Evolutionary conservation across 1,140 invertebrate species (phyloP).

Genomic region (Drosophila ironensis): DNA sequence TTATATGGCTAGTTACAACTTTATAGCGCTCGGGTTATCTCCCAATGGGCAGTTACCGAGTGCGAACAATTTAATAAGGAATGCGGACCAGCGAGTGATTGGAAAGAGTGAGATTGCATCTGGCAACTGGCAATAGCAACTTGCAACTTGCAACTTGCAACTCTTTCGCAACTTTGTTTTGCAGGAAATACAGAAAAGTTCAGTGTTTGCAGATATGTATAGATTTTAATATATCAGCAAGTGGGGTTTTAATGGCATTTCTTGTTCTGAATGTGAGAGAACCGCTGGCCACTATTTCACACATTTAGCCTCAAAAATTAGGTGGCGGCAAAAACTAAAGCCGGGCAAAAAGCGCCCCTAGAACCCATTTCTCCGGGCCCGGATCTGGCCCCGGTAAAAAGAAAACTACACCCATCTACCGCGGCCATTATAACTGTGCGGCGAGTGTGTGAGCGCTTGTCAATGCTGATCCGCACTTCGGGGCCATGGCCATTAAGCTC

Average conservation of each 20-base stretch:
- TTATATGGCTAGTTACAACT: conserved; percentile 69
- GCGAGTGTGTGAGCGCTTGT: conserved; percentile 5
- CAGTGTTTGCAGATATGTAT: too few relatives aligned
- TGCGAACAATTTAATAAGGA: conserved; percentile 58
- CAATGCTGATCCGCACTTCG: conserved; percentile 5
- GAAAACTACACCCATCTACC: conserved; percentile 32
- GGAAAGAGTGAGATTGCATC: conserved; percentile 17
- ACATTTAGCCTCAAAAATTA: conserved; percentile 40
- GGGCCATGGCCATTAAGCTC: conserved; percentile 59
- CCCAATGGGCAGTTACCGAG: conserved; percentile 31
- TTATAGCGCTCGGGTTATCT: conserved; percentile 60
- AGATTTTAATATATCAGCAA: too few relatives aligned
- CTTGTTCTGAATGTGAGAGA: conserved; percentile 29
- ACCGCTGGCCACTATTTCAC: conserved; percentile 52
- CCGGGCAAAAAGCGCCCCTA: conserved; percentile 26
- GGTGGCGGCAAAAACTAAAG: neutral
- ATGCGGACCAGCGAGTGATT: conserved; percentile 32
- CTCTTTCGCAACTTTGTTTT: too few relatives aligned
- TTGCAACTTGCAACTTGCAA: neutral
- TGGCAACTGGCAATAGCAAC: neutral
- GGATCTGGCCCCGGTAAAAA: conserved; percentile 31
- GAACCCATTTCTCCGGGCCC: conserved; percentile 47
- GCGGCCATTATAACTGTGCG: conserved; percentile 71
- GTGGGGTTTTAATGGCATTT: conserved; percentile 3
- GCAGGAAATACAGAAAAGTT: too few relatives aligned